These are phyloP conservation scores for Sclerurus mexicanus DNA, from an alignment of 2,113 vertebrate species.

Conservation along the genomic window DNA sequence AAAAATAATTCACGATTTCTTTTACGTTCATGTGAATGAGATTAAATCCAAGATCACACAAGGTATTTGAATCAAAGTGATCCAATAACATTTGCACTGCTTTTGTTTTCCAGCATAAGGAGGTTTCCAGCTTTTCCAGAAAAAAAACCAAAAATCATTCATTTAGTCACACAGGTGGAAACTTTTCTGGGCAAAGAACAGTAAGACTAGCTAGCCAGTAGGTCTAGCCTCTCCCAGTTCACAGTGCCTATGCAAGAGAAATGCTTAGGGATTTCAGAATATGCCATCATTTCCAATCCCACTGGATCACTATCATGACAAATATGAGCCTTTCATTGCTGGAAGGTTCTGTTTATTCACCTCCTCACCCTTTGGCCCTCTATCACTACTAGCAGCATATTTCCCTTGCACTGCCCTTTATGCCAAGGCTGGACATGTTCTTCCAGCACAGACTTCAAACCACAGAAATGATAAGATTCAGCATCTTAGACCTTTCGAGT, in stretches of 20 bases:
- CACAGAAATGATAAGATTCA: neutral
- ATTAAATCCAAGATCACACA: neutral
- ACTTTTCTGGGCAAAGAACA: neutral
- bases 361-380: neutral
- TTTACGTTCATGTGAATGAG: neutral
- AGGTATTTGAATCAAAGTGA: neutral
- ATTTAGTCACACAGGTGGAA: neutral
- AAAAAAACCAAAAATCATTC: neutral
- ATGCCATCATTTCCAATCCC: neutral
- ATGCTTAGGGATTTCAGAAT: neutral
- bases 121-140: neutral
- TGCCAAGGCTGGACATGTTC: neutral
- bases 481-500: neutral
- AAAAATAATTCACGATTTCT: neutral
- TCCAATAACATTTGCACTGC: neutral
- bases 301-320: neutral
- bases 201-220: neutral
- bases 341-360: neutral
- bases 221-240: neutral
- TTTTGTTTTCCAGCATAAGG: neutral
- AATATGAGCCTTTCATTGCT: neutral
- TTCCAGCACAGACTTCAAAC: neutral
- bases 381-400: neutral
- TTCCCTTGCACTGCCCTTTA: neutral
- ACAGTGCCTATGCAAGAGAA: neutral